These are phyloP conservation scores for Caenorhabditis zanzibari DNA, from an alignment of 2,888 invertebrate genomes.

Conservation along the genomic window DNA sequence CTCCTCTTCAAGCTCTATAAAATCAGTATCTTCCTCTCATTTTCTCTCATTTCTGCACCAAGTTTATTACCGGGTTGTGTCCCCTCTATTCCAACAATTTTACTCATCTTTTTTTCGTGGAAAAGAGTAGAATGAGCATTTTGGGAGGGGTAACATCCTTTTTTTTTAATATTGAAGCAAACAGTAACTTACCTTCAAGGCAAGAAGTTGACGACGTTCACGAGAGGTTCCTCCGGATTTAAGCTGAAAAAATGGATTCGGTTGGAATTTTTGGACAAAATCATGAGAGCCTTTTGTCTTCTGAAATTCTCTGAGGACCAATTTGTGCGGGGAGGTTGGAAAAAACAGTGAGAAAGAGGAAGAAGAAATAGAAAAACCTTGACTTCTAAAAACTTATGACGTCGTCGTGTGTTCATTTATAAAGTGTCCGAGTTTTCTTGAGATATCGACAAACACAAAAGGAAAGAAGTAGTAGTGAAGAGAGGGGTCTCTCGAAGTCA, in stretches of 20 bases:
- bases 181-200: constrained; percentile 84
- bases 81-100: constrained; percentile 19
- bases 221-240: constrained; percentile 85
- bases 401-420: constrained; percentile 59
- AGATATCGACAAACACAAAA: constrained; percentile 26
- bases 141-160: constrained; percentile 29
- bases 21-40: constrained; percentile 30
- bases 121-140: constrained; percentile 8
- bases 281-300: constrained; percentile 25
- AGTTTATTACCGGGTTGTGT: constrained; percentile 61
- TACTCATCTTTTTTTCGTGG: constrained; percentile 38
- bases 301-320: constrained; percentile 29
- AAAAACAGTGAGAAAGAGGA: constrained; percentile 19
- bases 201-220: constrained; percentile 87
- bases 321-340: constrained; percentile 12
- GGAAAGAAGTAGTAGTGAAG: constrained; percentile 10
- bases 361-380: constrained; percentile 36
- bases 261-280: constrained; percentile 10
- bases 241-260: constrained; percentile 76
- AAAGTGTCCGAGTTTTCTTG: constrained; percentile 38
- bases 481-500: constrained; percentile 25
- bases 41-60: constrained; percentile 41
- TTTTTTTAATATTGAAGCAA: background rate
- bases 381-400: constrained; percentile 54
- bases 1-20: constrained; percentile 32